Conservation (phyloP, 2,797 vertebrate species). For the Odontamblyopus lacepedii region DNA sequence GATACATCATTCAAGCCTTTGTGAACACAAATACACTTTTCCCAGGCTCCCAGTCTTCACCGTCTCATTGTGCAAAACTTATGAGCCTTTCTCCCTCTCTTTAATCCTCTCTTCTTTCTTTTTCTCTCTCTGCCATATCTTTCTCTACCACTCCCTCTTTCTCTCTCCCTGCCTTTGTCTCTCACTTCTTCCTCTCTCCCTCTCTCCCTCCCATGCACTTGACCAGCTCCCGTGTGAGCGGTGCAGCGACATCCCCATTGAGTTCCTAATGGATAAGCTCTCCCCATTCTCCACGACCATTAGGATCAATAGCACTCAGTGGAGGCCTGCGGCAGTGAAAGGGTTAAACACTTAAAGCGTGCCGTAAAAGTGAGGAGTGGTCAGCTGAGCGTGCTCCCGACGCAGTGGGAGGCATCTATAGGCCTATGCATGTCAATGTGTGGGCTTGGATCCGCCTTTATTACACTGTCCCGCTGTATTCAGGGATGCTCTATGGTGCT, state of each 20-base stretch:
- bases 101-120: slow-evolving; percentile 3
- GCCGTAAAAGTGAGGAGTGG: slow-evolving; percentile 34
- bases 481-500: slow-evolving; percentile 1
- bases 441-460: slow-evolving; percentile 16
- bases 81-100: not conserved
- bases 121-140: not conserved
- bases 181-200: not conserved
- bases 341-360: slow-evolving; percentile 51
- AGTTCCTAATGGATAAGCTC: slow-evolving; percentile 55
- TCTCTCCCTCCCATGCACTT: slow-evolving; percentile 17
- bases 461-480: not conserved
- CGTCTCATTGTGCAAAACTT: slow-evolving; percentile 3
- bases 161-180: not conserved
- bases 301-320: slow-evolving; percentile 57
- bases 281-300: slow-evolving; percentile 26
- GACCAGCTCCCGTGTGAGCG: slow-evolving; percentile 22
- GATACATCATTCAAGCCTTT: no score
- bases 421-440: slow-evolving; percentile 7
- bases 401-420: slow-evolving; percentile 7
- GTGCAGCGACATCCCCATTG: slow-evolving; percentile 40
- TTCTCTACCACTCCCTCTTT: not conserved
- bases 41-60: not conserved
- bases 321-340: not conserved
- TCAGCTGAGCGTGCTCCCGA: slow-evolving; percentile 26
- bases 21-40: no score